phyloP scores from a whole-genome alignment of 2,888 invertebrate species.

The Acronicta alni region DNA sequence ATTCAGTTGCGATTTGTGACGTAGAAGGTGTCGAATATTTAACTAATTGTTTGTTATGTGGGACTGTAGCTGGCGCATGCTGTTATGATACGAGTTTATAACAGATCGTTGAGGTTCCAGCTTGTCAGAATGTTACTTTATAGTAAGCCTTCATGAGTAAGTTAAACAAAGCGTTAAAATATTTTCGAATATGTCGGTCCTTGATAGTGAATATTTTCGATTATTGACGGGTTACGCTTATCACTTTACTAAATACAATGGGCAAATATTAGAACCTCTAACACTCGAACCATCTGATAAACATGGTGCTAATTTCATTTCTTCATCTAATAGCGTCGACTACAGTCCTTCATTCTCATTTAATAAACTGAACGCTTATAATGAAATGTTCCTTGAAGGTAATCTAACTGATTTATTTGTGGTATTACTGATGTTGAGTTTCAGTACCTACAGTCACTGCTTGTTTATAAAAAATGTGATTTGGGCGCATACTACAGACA shows the following conservation, averaged over 20 bases:
- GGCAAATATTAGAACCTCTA: conserved; percentile 26
- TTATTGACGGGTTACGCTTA: conserved; percentile 21
- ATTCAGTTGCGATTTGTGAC: conserved; percentile 54
- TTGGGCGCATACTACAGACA: conserved; percentile 48
- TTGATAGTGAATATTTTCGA: conserved; percentile 13
- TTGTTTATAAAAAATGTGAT: conserved; percentile 19
- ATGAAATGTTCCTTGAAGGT: conserved; percentile 58
- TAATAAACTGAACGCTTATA: conserved; percentile 57
- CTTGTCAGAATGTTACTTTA: conserved; percentile 24
- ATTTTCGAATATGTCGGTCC: neutral
- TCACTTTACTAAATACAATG: conserved; percentile 13
- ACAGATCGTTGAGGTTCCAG: conserved; percentile 39
- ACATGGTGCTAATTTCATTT: conserved; percentile 62
- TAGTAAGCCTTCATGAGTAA: neutral
- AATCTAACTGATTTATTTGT: conserved; percentile 50
- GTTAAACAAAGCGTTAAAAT: neutral
- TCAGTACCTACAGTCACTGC: conserved; percentile 30
- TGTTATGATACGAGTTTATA: conserved; percentile 47
- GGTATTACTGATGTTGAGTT: conserved; percentile 38
- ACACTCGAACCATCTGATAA: conserved; percentile 52
- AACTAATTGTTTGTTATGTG: conserved; percentile 40
- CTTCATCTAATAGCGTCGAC: conserved; percentile 40
- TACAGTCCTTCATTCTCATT: conserved; percentile 42
- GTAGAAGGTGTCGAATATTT: conserved; percentile 43
- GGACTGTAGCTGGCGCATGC: conserved; percentile 45